phyloP scores from a whole-genome alignment of 2,797 vertebrate species.

The Momotus momota region DNA sequence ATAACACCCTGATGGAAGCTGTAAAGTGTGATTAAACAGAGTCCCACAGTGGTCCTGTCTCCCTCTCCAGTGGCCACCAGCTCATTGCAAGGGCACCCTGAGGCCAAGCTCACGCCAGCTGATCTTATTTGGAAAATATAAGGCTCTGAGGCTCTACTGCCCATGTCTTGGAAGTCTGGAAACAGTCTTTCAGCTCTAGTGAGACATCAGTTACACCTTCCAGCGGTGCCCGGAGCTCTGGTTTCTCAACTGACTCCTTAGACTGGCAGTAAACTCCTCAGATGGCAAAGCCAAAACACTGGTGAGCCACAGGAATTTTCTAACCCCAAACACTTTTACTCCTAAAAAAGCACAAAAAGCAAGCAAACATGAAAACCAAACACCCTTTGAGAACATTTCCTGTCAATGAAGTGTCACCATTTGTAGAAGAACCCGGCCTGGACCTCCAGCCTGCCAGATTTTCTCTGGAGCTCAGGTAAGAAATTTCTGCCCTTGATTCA shows the following conservation, averaged over 20 bases:
- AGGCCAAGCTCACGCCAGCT: not conserved
- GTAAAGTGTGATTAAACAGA: not conserved
- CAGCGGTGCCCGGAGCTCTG: not conserved
- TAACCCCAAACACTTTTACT: not conserved
- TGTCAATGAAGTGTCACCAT: not conserved
- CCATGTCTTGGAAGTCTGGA: not conserved
- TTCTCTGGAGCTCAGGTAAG: not conserved
- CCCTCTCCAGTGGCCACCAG: not conserved
- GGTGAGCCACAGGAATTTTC: not conserved
- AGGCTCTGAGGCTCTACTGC: not conserved
- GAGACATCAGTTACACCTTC: not conserved
- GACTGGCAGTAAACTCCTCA: not conserved
- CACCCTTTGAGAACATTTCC: not conserved
- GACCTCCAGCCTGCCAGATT: not conserved
- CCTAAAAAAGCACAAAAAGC: not conserved
- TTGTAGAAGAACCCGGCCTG: not conserved
- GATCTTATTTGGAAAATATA: not conserved
- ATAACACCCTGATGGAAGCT: not conserved
- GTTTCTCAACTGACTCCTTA: not conserved
- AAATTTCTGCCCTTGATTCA: not conserved
- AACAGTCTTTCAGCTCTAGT: not conserved
- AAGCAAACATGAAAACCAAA: not conserved
- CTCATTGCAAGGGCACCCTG: not conserved
- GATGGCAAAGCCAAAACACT: not conserved
- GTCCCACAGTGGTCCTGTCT: not conserved